phyloP scores from a whole-genome alignment of 2,888 invertebrate species.

The Chalcis sispes region DNA sequence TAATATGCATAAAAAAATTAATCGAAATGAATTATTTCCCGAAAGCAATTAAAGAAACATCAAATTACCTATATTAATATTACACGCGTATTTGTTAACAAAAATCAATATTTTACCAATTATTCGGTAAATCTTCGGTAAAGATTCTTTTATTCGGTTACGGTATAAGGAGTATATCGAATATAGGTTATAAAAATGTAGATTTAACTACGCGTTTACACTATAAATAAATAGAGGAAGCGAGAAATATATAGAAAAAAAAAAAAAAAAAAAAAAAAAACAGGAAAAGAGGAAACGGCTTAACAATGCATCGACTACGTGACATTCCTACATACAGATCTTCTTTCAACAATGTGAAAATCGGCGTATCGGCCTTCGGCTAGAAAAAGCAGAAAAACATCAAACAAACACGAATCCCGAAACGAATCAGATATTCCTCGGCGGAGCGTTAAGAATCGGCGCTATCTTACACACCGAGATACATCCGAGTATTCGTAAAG shows the following conservation, averaged over 20 bases:
- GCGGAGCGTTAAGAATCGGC: slow-evolving; percentile 5
- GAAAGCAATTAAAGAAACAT: background rate
- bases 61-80: background rate
- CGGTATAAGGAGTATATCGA: no score
- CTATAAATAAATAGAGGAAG: no score
- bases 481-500: background rate
- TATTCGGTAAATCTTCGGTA: no score
- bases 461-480: no score
- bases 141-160: no score
- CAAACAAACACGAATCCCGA: background rate
- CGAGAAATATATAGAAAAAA: no score
- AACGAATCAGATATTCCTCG: background rate
- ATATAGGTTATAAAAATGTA: slow-evolving; percentile 12
- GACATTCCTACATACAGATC: no score
- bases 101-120: slow-evolving; percentile 21
- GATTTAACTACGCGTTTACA: background rate
- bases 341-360: no score
- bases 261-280: no score
- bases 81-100: background rate
- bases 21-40: slow-evolving; percentile 12
- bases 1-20: background rate
- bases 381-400: background rate
- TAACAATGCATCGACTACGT: no score
- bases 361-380: background rate
- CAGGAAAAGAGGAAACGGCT: no score